Conservation (phyloP, 2,888 invertebrate genomes). For the Gasteruption jaculator region DNA sequence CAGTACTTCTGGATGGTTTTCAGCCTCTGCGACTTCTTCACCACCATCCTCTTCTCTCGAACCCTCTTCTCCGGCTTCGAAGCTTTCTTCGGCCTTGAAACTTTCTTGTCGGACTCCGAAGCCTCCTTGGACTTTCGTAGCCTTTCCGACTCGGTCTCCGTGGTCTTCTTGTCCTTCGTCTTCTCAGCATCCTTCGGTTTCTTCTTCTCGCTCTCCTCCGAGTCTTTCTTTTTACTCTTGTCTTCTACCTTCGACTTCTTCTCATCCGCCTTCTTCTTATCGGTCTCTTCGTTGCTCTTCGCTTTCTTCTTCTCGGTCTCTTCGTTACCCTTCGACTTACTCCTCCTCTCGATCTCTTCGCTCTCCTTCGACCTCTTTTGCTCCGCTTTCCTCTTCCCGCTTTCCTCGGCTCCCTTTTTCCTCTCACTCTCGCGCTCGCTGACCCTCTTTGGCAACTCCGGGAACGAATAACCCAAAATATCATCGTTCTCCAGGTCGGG, state of each 20-base stretch:
- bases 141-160: no score
- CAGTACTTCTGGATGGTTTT: slow-evolving; percentile 38
- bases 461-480: slow-evolving; percentile 62
- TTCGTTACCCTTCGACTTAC: no score
- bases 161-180: slow-evolving; percentile 7
- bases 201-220: slow-evolving; percentile 6
- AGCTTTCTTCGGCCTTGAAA: no score
- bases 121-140: no score
- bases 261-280: slow-evolving; percentile 14
- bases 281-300: no score
- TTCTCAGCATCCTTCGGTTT: slow-evolving; percentile 9
- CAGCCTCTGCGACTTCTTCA: no score
- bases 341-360: slow-evolving; percentile 14
- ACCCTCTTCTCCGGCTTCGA: no score
- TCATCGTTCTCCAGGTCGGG: slow-evolving; percentile 63
- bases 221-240: slow-evolving; percentile 13
- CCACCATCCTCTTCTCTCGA: no score
- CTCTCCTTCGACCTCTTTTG: slow-evolving; percentile 11
- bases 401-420: slow-evolving; percentile 48
- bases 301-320: not conserved
- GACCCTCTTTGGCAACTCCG: slow-evolving; percentile 64
- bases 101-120: no score
- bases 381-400: slow-evolving; percentile 12
- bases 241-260: slow-evolving; percentile 1
- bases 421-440: slow-evolving; percentile 59